Evolutionary conservation across 2,888 invertebrate genomes (phyloP), one percentile per base, ranked within the genome.

Genomic region (Panzeria rudis): DNA sequence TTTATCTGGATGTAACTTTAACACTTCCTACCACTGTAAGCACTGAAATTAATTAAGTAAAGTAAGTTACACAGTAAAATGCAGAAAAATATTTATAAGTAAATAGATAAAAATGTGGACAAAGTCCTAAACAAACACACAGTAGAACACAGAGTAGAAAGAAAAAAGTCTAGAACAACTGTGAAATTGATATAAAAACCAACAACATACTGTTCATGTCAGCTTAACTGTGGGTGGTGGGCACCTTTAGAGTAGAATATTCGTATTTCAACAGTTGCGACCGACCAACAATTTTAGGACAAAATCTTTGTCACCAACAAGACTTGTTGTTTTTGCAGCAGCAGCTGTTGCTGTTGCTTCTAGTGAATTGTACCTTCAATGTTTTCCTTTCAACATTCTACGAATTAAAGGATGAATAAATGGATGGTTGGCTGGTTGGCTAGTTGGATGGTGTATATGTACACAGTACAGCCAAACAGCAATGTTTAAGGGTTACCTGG

Each of bases 31-130:
- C 79, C 71, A 50, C 71, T 71, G 56, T 44, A 69, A 84, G 38
- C 52, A 41, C 41, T 71, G 52, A 76, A 79, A 79, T 84, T 84
- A 84, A 84, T 84, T 84, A 80, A 80, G 71, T 76, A 71, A 75
- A 78, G 69, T 64, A 59, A 80, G 32, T 52, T 71, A 64, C 44
- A 44, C 9, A 44, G 52, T 44, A 47, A 47, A 79, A 56, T 38
- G 13, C 6, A 68, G 17, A 59, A 38, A 50, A 77, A 41, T 66
- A 25, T 56, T 38, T 38, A 17, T 52, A 68, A 61, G 11, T 20
- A 66, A 29, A 83, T 41, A 47, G 9, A 59, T 23, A 62, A 52
- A 54, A 41, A 54, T 73, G 9, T 56, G 44, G 47, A 56, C 68
- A 73, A 47, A 25, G 54, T 61, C 68, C 66, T 59, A 78, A 64